Evolutionary conservation across 2,888 invertebrate genomes (phyloP).

Genomic region (Apodemia duryi): DNA sequence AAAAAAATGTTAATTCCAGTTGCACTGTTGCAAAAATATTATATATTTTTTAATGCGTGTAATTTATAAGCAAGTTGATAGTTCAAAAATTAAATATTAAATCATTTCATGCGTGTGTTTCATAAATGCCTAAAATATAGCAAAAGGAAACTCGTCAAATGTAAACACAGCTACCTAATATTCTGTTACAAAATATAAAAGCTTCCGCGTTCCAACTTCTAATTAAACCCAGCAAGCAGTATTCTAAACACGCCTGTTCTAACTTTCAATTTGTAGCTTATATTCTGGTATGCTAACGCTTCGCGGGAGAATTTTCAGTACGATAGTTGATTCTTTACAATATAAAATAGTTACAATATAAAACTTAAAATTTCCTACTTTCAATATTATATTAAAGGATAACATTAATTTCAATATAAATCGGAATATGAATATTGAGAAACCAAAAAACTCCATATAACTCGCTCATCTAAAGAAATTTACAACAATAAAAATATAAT

Average conservation of each 20-base stretch:
- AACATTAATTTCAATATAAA: no score
- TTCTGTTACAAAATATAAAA: constrained; percentile 16
- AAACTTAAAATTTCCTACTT: neutral
- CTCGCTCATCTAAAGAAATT: no score
- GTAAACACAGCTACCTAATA: constrained; percentile 7
- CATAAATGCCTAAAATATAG: neutral
- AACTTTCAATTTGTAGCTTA: constrained; percentile 18
- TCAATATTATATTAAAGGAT: no score
- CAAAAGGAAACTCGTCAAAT: neutral
- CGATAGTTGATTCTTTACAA: constrained; percentile 14
- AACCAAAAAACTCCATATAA: no score
- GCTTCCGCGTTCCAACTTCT: constrained; percentile 16
- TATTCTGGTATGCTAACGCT: constrained; percentile 16
- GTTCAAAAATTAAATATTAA: no score
- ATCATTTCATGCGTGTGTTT: neutral
- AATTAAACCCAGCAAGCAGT: constrained; percentile 18
- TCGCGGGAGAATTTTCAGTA: constrained; percentile 14
- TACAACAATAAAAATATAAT: no score
- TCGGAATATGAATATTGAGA: no score
- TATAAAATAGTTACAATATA: no score
- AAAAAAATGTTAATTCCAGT: no score
- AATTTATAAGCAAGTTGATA: no score
- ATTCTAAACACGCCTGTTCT: constrained; percentile 20
- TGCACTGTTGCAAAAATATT: no score
- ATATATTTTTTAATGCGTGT: no score